These are phyloP conservation scores for Mallotus villosus DNA, from an alignment of 2,797 vertebrate species.

Conservation along the genomic window DNA sequence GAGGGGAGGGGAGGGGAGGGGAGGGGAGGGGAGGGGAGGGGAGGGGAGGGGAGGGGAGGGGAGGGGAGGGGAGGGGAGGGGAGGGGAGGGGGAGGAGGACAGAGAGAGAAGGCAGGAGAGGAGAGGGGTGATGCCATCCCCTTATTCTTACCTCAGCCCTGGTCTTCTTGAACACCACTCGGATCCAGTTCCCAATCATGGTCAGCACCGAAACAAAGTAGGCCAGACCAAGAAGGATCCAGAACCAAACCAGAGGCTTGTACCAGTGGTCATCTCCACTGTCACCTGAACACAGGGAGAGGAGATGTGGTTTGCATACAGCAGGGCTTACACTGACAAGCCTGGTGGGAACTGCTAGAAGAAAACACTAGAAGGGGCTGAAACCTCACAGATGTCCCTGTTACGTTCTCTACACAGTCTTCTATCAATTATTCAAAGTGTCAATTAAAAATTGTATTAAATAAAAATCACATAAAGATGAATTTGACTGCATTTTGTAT, in stretches of 20 bases:
- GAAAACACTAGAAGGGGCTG: neutral
- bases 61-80: too few relatives aligned
- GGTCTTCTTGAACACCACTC: constrained; percentile 85
- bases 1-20: too few relatives aligned
- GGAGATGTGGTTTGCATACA: neutral
- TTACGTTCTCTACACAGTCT: neutral
- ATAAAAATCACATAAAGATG: neutral
- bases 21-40: neutral
- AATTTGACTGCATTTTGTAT: too few relatives aligned
- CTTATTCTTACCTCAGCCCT: constrained; percentile 80
- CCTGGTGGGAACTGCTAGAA: too few relatives aligned
- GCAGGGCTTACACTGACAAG: too few relatives aligned
- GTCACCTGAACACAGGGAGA: constrained; percentile 67
- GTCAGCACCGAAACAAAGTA: constrained; percentile 90
- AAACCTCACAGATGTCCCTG: constrained; percentile 15
- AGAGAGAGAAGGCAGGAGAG: constrained; percentile 17
- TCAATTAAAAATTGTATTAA: neutral
- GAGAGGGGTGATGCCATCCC: neutral
- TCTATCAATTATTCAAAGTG: constrained; percentile 53
- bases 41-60: too few relatives aligned
- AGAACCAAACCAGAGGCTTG: constrained; percentile 91
- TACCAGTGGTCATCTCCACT: constrained; percentile 79
- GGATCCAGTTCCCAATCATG: constrained; percentile 92
- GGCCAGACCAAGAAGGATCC: constrained; percentile 89
- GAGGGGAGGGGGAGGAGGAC: neutral